phyloP scores from a whole-genome alignment of 2,888 invertebrate species.

The Graphium colonna region DNA sequence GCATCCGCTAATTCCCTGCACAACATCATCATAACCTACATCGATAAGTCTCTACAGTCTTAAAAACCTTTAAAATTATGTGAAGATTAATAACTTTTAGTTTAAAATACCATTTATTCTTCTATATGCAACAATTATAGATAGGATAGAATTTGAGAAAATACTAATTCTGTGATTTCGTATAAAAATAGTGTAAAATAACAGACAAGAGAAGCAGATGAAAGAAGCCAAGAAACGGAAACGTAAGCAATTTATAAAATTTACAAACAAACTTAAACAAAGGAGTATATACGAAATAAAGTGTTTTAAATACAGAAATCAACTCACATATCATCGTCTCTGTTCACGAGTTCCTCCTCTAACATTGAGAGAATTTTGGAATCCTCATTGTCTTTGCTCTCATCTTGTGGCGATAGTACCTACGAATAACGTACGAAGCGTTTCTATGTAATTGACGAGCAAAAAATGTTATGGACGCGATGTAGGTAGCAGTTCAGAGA shows the following conservation, averaged over 20 bases:
- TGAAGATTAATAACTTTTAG: too few species aligned
- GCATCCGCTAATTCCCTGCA: constrained; percentile 66
- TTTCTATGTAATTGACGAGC: constrained; percentile 64
- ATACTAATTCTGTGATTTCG: too few species aligned
- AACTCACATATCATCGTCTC: constrained; percentile 90
- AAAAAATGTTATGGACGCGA: constrained; percentile 49
- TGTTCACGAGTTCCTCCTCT: constrained; percentile 90
- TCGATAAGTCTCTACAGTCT: too few species aligned
- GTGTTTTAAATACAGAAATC: constrained; percentile 12
- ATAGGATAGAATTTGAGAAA: too few species aligned
- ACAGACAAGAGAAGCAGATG: constrained; percentile 28
- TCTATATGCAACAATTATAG: too few species aligned
- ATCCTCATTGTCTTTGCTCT: constrained; percentile 82
- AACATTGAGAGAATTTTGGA: constrained; percentile 87
- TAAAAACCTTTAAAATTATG: too few species aligned
- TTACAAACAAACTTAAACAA: constrained; percentile 9
- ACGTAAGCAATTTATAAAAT: constrained; percentile 1
- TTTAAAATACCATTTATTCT: too few species aligned
- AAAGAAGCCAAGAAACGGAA: constrained; percentile 31
- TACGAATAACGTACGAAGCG: constrained; percentile 69
- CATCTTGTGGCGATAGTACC: constrained; percentile 72
- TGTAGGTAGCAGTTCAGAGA: constrained; percentile 31
- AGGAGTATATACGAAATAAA: background rate
- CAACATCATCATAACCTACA: too few species aligned
- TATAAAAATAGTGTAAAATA: background rate